Percentiles rank a stretch among this genome's conserved stretches.
These are phyloP conservation scores for Napeogenes sylphis DNA, from an alignment of 2,888 invertebrate species.

Conservation along the genomic window DNA sequence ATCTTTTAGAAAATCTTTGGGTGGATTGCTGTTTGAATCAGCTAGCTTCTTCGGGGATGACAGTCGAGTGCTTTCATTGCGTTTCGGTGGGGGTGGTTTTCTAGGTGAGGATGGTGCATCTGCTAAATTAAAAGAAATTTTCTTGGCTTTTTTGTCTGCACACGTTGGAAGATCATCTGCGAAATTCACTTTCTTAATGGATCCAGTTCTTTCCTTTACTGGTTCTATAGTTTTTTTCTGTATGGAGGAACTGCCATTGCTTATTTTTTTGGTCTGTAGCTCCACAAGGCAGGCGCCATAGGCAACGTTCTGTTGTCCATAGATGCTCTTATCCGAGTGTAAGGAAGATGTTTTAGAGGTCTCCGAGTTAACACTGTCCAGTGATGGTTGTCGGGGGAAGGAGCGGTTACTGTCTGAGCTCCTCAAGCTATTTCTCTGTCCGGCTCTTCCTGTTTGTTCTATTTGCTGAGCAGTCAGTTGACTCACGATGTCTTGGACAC, in stretches of 20 bases:
- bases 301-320: slow-evolving; percentile 56
- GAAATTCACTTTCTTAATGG: slow-evolving; percentile 78
- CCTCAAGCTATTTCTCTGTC: slow-evolving; percentile 59
- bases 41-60: slow-evolving; percentile 87
- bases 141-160: slow-evolving; percentile 78
- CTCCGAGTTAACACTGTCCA: slow-evolving; percentile 75
- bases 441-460: slow-evolving; percentile 56
- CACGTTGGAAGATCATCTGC: slow-evolving; percentile 76
- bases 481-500: slow-evolving; percentile 64
- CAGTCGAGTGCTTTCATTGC: slow-evolving; percentile 84
- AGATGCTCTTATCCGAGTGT: slow-evolving; percentile 62
- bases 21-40: slow-evolving; percentile 84
- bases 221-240: slow-evolving; percentile 69
- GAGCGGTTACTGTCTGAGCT: slow-evolving; percentile 57
- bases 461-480: slow-evolving; percentile 63
- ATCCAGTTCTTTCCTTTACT: slow-evolving; percentile 38
- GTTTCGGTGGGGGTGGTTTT: slow-evolving; percentile 85
- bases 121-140: slow-evolving; percentile 80
- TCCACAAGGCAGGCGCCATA: slow-evolving; percentile 77
- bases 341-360: slow-evolving; percentile 66
- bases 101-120: slow-evolving; percentile 79
- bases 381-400: slow-evolving; percentile 76
- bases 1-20: slow-evolving; percentile 90
- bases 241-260: slow-evolving; percentile 56
- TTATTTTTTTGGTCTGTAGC: slow-evolving; percentile 73